A percentile compares a stretch with the other conserved stretches of the same genome.
Conservation (phyloP, 2,797 vertebrate genomes). For the Phaenicophaeus curvirostris region DNA sequence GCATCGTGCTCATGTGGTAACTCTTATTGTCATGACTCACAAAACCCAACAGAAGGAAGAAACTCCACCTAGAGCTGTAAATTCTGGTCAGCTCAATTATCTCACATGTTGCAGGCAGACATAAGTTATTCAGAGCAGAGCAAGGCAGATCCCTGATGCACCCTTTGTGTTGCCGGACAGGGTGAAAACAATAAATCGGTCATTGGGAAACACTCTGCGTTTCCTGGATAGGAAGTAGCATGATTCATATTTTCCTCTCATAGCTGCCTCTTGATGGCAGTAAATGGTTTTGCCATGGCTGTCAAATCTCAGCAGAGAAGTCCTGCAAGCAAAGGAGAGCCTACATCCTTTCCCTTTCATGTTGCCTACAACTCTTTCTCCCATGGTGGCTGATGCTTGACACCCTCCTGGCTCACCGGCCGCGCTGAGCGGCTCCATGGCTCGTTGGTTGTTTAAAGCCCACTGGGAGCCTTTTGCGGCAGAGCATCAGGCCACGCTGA, state of each 20-base stretch:
- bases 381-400: constrained; percentile 26
- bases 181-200: constrained; percentile 79
- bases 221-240: constrained; percentile 62
- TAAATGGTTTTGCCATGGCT: constrained; percentile 75
- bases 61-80: constrained; percentile 75
- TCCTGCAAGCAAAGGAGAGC: constrained; percentile 58
- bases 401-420: constrained; percentile 21
- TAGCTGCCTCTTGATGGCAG: constrained; percentile 78
- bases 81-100: constrained; percentile 78
- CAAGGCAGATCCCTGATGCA: constrained; percentile 77
- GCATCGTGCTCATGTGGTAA: constrained; percentile 44
- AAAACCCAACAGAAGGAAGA: constrained; percentile 71
- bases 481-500: constrained; percentile 1
- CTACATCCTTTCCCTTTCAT: constrained; percentile 51
- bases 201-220: constrained; percentile 69
- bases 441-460: not conserved
- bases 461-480: not conserved
- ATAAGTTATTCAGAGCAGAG: constrained; percentile 77
- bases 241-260: constrained; percentile 75
- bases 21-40: constrained; percentile 52
- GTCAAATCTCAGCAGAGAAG: constrained; percentile 69
- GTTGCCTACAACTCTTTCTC: constrained; percentile 51
- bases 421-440: not conserved
- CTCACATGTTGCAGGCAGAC: constrained; percentile 72
- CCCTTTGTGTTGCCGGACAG: constrained; percentile 72